Evolutionary conservation across 2,888 invertebrate species (phyloP).

Genomic region (Dioctria rufipes): DNA sequence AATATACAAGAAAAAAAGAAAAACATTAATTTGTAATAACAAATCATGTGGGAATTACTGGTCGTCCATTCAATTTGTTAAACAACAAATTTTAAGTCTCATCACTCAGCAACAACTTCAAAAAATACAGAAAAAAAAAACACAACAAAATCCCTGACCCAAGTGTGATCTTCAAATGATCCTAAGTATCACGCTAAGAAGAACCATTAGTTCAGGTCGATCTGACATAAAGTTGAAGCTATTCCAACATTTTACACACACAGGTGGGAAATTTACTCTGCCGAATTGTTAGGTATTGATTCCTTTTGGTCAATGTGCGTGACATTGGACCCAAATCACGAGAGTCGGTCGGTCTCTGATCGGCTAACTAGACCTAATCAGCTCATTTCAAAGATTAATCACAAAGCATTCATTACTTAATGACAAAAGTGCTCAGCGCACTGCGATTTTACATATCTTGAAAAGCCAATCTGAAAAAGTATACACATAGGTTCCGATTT

Average conservation of each 20-base stretch:
- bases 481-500: not conserved
- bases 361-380: slow-evolving; percentile 1
- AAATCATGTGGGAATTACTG: not conserved
- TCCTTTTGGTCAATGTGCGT: not conserved
- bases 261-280: not conserved
- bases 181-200: not conserved
- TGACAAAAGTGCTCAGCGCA: not conserved
- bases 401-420: not conserved
- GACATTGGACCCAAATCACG: slow-evolving; percentile 4
- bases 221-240: too few relatives aligned
- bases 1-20: not conserved
- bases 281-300: not conserved
- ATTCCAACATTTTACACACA: not conserved
- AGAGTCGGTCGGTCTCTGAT: not conserved
- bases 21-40: not conserved
- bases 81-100: not conserved
- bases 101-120: not conserved
- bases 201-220: not conserved
- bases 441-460: not conserved
- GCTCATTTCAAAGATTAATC: not conserved
- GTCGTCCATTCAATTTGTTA: not conserved
- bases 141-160: slow-evolving; percentile 12
- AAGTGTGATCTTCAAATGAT: slow-evolving; percentile 18
- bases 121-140: not conserved
- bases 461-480: not conserved